A percentile compares a stretch with the other conserved stretches of the same genome.
Conservation (phyloP, 2,113 vertebrate genomes). For the Monopterus albus region DNA sequence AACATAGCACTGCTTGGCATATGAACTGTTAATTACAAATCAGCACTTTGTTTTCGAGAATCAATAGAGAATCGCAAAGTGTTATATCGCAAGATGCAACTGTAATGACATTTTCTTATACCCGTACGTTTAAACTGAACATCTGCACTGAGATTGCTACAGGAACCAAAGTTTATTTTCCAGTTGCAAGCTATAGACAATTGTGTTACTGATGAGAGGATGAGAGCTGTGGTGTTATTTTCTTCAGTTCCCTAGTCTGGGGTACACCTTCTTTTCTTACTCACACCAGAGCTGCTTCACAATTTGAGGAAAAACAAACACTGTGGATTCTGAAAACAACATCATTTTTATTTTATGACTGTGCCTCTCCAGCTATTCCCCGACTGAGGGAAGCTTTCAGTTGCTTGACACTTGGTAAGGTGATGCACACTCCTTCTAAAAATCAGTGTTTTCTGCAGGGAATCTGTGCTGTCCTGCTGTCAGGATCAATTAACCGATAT, state of each 20-base stretch:
- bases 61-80: too few species aligned
- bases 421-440: background rate
- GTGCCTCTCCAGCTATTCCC: conserved; percentile 34
- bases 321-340: conserved; percentile 44
- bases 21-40: too few species aligned
- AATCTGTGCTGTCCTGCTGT: conserved; percentile 1
- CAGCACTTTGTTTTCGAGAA: too few species aligned
- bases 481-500: background rate
- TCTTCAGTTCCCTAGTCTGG: conserved; percentile 11
- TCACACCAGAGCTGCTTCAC: conserved; percentile 48
- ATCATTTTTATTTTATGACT: conserved; percentile 68
- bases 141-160: conserved; percentile 9
- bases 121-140: conserved; percentile 14
- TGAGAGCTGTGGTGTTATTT: conserved; percentile 40
- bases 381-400: conserved; percentile 31
- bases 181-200: conserved; percentile 17
- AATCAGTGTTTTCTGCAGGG: conserved; percentile 3
- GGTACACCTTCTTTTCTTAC: conserved; percentile 34
- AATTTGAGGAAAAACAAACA: conserved; percentile 60
- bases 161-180: background rate
- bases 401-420: conserved; percentile 21
- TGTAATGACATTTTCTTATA: too few species aligned
- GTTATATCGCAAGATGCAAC: too few species aligned
- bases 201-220: conserved; percentile 35
- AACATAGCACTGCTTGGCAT: too few species aligned